Evolutionary conservation across 2,113 vertebrate genomes (phyloP), one percentile per base, ranked within the genome.

Genomic region (Gasterosteus aculeatus): DNA sequence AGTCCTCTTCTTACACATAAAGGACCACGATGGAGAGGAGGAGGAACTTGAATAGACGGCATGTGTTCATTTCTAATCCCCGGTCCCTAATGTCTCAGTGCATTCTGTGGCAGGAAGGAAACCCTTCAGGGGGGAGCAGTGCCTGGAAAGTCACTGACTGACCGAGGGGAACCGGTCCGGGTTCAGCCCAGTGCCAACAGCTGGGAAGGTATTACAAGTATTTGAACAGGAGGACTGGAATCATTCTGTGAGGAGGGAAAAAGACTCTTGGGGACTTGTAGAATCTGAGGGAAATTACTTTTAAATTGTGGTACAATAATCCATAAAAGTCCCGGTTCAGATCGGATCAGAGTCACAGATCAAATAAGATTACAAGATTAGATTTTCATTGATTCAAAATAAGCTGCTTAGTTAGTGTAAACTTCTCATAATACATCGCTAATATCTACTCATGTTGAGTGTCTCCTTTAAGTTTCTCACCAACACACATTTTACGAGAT

Each of bases 111-210:
- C 19, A 18, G 47, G 22, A 53, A 38, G 35, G 16, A 53, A 68
- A 63, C 29, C 12, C 44, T 68, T 46, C 49, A 82, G 22, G 38
- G 16, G 14, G 35, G 33, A 49, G 59, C 26, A 46, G 26, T 33
- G 53, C 74, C 46, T 70, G 26, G 19, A 47, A 71, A 39, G 41
- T 68, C 35, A 51, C 5, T 75, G 67, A 71, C 38, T 60, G 79
- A 66, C 38, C 19, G 18, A 44, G 26, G 54, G 33, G 46, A 29
- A 22, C 39, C 10, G 15, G 74, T 57, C 35, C 35, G 33, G 39
- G 69, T 72, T 77, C 69, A 77, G 51, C 58, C 59, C 49, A 72
- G 44, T 54, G 69, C 67, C 44, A 77, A 47, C 74, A 77, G 65
- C 54, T 77, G 82, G 49, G 39, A 66, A 74, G 46, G 29, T 41